phyloP scores from a whole-genome alignment of 2,113 vertebrate species.

The Aphelocoma coerulescens region DNA sequence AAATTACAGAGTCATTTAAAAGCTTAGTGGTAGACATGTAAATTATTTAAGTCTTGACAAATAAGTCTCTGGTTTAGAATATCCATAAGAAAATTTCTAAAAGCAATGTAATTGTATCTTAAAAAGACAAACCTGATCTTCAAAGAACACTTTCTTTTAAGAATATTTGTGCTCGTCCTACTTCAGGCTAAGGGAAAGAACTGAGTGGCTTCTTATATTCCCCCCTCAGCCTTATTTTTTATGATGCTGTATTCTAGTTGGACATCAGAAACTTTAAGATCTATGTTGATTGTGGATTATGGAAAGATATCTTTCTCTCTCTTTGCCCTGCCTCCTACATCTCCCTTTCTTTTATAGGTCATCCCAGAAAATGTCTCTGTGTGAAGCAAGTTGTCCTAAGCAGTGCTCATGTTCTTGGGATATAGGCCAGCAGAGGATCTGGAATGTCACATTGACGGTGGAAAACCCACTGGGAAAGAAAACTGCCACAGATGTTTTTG shows the following conservation, averaged over 20 bases:
- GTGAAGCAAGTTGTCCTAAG: background rate
- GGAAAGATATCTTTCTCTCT: background rate
- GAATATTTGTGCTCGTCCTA: background rate
- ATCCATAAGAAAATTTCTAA: background rate
- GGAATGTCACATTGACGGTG: constrained; percentile 65
- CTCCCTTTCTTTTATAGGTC: constrained; percentile 37
- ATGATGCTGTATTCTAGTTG: background rate
- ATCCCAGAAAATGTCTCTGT: background rate
- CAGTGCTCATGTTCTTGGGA: constrained; percentile 49
- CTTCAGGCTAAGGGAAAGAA: background rate
- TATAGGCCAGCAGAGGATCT: constrained; percentile 28
- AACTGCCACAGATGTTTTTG: constrained; percentile 29
- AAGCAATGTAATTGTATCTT: background rate
- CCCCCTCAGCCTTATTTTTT: background rate
- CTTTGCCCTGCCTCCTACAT: background rate
- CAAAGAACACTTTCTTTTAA: background rate
- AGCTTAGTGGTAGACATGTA: background rate
- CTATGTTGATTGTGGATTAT: background rate
- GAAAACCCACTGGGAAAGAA: constrained; percentile 66
- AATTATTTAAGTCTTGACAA: background rate
- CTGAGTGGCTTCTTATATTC: background rate
- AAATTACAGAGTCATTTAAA: background rate
- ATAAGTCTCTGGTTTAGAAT: background rate
- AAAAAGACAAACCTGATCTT: background rate
- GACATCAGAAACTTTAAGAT: background rate